Evolutionary conservation across 2,797 vertebrate genomes (phyloP).

Genomic region (Enteromius unitaeniatus): DNA sequence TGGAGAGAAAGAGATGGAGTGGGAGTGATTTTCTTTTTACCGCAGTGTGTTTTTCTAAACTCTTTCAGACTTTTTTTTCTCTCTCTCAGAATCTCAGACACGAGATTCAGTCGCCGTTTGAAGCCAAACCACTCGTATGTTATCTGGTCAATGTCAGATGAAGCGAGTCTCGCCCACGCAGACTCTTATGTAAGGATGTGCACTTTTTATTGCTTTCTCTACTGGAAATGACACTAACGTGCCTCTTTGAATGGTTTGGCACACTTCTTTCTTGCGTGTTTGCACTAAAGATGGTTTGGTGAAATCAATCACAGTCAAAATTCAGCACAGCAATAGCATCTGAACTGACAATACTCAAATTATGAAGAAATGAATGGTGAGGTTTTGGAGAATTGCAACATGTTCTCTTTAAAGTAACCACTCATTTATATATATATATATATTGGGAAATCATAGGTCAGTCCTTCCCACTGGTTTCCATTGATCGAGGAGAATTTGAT

Average conservation of each 20-base stretch:
- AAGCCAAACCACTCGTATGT: conserved; percentile 28
- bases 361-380: no score
- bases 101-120: conserved; percentile 48
- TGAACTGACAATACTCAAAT: background rate
- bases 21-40: conserved; percentile 7
- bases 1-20: conserved; percentile 1
- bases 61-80: background rate
- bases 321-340: background rate
- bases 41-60: background rate
- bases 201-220: conserved; percentile 16
- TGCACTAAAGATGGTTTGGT: background rate
- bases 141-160: conserved; percentile 57
- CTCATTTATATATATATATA: background rate
- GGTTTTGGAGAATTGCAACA: background rate
- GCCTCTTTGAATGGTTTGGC: background rate
- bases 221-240: background rate
- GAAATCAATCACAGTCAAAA: background rate
- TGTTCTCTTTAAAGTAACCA: background rate
- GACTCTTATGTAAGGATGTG: conserved; percentile 50
- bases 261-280: background rate
- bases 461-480: background rate
- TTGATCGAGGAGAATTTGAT: background rate
- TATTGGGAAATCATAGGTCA: background rate
- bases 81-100: background rate
- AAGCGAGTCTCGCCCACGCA: conserved; percentile 36